Evolutionary conservation across 2,113 vertebrate species (phyloP).

Genomic region (Gnathonemus longibarbis): DNA sequence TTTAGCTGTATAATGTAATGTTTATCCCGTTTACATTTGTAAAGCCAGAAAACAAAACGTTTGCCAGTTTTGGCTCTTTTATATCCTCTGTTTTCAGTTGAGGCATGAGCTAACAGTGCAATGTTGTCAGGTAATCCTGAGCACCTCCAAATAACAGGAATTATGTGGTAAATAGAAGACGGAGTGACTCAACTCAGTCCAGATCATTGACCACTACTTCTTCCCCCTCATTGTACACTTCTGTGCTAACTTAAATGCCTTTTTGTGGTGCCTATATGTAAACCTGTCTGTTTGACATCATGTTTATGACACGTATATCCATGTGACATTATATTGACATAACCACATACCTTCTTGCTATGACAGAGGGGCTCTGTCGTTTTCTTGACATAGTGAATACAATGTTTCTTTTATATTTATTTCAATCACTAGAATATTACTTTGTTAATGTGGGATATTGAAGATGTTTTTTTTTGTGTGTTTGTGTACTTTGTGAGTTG

Average conservation of each 20-base stretch:
- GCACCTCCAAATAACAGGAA: conserved; percentile 8
- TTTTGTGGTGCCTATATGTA: conserved; percentile 29
- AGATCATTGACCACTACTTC: conserved; percentile 14
- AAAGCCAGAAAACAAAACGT: background rate
- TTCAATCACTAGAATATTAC: conserved; percentile 10
- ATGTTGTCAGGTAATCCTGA: conserved; percentile 3
- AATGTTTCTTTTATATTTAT: conserved; percentile 22
- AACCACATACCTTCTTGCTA: background rate
- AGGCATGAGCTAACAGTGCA: background rate
- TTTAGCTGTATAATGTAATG: background rate
- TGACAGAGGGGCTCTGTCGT: conserved; percentile 3
- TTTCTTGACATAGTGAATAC: conserved; percentile 19
- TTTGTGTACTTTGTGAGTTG: conserved; percentile 5
- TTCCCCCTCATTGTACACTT: conserved; percentile 18
- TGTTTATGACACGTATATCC: conserved; percentile 20
- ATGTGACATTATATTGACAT: conserved; percentile 17
- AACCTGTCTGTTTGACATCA: conserved; percentile 25
- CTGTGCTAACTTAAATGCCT: conserved; percentile 6
- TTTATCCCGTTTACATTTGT: background rate
- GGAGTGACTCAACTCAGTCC: background rate
- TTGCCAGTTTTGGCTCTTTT: background rate
- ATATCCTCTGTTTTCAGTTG: background rate
- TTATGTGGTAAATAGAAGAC: conserved; percentile 1
- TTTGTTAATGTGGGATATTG: background rate
- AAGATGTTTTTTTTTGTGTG: background rate